A percentile compares a stretch with the other conserved stretches of the same genome.
Conservation (phyloP, 2,797 vertebrate species). For the Jordanella pulchra region DNA sequence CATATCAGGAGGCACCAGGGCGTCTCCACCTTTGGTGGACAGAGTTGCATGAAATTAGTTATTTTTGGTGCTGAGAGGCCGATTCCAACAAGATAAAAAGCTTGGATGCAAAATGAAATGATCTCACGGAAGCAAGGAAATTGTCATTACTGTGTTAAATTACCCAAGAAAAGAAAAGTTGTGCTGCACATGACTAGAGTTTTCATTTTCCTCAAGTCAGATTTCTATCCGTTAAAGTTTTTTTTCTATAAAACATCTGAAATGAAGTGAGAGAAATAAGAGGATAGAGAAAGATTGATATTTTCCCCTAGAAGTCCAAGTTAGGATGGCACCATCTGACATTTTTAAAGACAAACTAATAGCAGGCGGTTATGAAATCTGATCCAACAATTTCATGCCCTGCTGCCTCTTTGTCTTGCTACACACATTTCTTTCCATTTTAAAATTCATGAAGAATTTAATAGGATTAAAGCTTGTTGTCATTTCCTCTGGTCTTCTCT, state of each 20-base stretch:
- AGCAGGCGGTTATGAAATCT: slow-evolving; percentile 23
- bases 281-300: background rate
- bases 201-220: background rate
- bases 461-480: background rate
- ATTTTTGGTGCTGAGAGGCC: background rate
- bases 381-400: slow-evolving; percentile 4
- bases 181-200: background rate
- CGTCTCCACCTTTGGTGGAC: slow-evolving; percentile 3
- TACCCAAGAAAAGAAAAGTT: background rate
- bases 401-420: slow-evolving; percentile 10
- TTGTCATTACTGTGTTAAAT: slow-evolving; percentile 9
- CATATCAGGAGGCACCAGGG: background rate
- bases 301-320: slow-evolving; percentile 9
- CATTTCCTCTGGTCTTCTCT: background rate
- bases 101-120: background rate
- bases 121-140: slow-evolving; percentile 6
- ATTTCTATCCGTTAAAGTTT: background rate
- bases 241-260: background rate
- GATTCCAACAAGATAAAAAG: background rate
- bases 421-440: background rate
- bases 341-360: slow-evolving; percentile 3
- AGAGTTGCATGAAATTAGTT: background rate
- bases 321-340: slow-evolving; percentile 35
- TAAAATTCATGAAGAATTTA: background rate
- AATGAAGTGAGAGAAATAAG: slow-evolving; percentile 1